These are phyloP conservation scores for Microtus pennsylvanicus DNA, from an alignment of 2,113 vertebrate genomes.

Conservation along the genomic window DNA sequence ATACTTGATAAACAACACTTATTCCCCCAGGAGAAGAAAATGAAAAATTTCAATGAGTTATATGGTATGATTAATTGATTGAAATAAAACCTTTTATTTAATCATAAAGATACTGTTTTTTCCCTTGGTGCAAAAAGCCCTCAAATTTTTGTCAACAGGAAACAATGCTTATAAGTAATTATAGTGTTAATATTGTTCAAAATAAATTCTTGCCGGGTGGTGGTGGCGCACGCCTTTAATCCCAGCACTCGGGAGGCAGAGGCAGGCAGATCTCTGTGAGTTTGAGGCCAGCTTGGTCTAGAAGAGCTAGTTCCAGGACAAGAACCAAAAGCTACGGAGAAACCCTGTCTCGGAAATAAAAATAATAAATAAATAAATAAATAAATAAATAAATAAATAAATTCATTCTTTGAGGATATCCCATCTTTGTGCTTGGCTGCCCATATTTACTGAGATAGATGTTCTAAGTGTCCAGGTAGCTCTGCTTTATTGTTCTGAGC, in stretches of 20 bases:
- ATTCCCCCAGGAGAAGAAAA: background rate
- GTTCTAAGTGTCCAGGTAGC: background rate
- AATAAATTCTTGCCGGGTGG: background rate
- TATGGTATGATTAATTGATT: background rate
- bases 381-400: too few species aligned
- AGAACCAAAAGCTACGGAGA: too few species aligned
- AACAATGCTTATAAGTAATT: background rate
- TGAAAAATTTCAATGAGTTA: background rate
- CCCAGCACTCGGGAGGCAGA: too few species aligned
- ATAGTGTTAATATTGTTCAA: background rate
- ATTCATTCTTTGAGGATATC: background rate
- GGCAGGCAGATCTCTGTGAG: too few species aligned
- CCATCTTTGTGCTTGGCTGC: background rate
- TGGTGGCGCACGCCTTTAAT: too few species aligned
- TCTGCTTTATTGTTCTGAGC: background rate
- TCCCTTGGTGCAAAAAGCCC: background rate
- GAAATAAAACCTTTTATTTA: conserved; percentile 24
- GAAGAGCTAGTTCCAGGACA: too few species aligned
- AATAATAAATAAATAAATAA: too few species aligned
- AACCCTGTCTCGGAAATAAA: too few species aligned
- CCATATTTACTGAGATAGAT: background rate
- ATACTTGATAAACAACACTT: background rate
- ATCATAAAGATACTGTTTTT: conserved; percentile 24
- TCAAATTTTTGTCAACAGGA: background rate
- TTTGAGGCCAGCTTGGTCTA: too few species aligned